Percentiles rank a stretch among this genome's conserved stretches.
Conservation (phyloP, 2,113 vertebrate genomes). For the Sinosuthora webbiana region DNA sequence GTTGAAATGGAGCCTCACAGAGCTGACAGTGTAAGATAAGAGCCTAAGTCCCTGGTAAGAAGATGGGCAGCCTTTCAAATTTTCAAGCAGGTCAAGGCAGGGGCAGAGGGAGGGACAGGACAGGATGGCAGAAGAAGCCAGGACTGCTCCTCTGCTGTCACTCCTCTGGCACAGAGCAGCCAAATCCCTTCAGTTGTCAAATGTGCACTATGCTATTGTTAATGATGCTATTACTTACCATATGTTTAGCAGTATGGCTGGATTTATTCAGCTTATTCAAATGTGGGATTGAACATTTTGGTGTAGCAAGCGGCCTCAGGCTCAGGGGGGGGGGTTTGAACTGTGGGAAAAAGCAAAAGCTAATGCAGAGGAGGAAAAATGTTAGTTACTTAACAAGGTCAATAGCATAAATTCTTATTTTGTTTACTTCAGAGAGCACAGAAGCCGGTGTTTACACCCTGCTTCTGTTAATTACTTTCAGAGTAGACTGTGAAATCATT, state of each 20-base stretch:
- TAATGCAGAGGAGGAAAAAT: constrained; percentile 30
- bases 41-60: neutral
- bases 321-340: neutral
- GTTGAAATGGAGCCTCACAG: neutral
- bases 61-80: constrained; percentile 17
- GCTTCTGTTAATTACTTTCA: constrained; percentile 47
- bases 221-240: constrained; percentile 67
- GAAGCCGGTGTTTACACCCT: neutral
- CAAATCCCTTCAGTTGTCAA: constrained; percentile 59
- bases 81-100: neutral
- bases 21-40: neutral
- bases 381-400: constrained; percentile 45
- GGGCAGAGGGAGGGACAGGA: neutral
- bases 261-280: constrained; percentile 51
- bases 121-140: neutral
- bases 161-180: constrained; percentile 19
- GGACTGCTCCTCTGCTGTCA: constrained; percentile 6
- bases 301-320: neutral
- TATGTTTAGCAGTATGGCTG: constrained; percentile 57
- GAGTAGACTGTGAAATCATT: neutral
- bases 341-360: constrained; percentile 17
- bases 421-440: constrained; percentile 18
- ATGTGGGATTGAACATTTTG: neutral
- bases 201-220: constrained; percentile 45
- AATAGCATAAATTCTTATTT: constrained; percentile 52